Evolutionary conservation across 1,140 invertebrate species (phyloP).

Genomic region (Drosophila rufa): DNA sequence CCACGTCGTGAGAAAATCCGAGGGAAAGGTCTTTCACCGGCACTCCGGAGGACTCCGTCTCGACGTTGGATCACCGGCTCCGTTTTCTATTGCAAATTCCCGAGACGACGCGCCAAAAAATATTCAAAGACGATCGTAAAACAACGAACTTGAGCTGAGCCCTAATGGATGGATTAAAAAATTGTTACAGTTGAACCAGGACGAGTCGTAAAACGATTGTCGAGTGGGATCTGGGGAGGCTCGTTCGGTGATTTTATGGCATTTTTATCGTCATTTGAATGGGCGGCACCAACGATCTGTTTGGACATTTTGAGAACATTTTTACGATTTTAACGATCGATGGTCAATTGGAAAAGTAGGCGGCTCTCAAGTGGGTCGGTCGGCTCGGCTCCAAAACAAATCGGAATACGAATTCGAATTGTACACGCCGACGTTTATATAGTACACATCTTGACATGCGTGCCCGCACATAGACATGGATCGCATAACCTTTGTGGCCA

Average conservation of each 20-base stretch:
- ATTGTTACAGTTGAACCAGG: conserved; percentile 73
- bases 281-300: conserved; percentile 77
- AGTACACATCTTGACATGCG: conserved; percentile 6
- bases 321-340: conserved; percentile 74
- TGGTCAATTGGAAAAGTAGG: conserved; percentile 40
- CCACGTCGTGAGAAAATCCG: conserved; percentile 62
- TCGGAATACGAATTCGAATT: conserved; percentile 28
- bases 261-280: conserved; percentile 81
- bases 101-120: conserved; percentile 69
- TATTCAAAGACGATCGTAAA: conserved; percentile 46
- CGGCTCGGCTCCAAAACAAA: conserved; percentile 28
- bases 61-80: conserved; percentile 15
- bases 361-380: conserved; percentile 62
- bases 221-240: conserved; percentile 48
- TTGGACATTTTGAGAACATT: conserved; percentile 76
- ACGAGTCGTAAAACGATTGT: conserved; percentile 54
- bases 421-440: not conserved
- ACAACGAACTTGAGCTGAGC: conserved; percentile 49
- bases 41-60: not conserved
- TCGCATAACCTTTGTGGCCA: conserved; percentile 71
- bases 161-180: conserved; percentile 73
- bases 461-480: conserved; percentile 24
- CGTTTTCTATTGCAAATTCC: conserved; percentile 54
- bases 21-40: conserved; percentile 51
- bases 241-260: conserved; percentile 53